These are phyloP conservation scores for Protosalanx chinensis DNA, from an alignment of 2,797 vertebrate species.

Conservation along the genomic window DNA sequence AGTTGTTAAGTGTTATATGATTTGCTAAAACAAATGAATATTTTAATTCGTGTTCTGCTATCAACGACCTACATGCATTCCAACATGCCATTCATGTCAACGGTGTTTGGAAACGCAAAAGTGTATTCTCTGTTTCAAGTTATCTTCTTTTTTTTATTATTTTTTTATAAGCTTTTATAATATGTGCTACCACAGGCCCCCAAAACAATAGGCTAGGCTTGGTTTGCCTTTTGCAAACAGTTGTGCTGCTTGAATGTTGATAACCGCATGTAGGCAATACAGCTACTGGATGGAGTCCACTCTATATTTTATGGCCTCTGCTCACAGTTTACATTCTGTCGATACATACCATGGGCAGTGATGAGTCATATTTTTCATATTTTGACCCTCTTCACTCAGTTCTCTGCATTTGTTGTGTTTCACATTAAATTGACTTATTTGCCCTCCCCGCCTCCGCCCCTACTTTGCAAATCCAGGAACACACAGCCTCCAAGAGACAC, in stretches of 20 bases:
- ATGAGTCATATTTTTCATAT: conserved; percentile 40
- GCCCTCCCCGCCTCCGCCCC: background rate
- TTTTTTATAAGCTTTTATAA: background rate
- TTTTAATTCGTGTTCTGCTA: background rate
- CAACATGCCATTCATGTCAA: background rate
- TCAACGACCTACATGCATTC: background rate
- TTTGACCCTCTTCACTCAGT: conserved; percentile 26
- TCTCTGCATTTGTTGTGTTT: conserved; percentile 25
- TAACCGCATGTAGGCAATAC: conserved; percentile 26
- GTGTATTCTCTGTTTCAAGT: background rate
- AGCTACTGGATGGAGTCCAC: conserved; percentile 29
- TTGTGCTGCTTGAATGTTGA: conserved; percentile 18
- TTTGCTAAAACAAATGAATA: background rate
- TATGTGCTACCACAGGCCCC: conserved; percentile 8
- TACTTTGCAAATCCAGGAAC: too few species aligned
- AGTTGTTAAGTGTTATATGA: background rate
- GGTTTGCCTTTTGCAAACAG: conserved; percentile 7
- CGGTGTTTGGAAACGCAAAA: background rate
- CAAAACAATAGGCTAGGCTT: background rate
- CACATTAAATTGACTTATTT: conserved; percentile 12
- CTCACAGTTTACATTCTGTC: conserved; percentile 28
- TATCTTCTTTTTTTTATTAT: background rate
- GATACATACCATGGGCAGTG: conserved; percentile 13
- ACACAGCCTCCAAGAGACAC: background rate
- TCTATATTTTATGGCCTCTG: conserved; percentile 48